Evolutionary conservation across 2,797 vertebrate species (phyloP).

Genomic region (Harpagifer antarcticus): DNA sequence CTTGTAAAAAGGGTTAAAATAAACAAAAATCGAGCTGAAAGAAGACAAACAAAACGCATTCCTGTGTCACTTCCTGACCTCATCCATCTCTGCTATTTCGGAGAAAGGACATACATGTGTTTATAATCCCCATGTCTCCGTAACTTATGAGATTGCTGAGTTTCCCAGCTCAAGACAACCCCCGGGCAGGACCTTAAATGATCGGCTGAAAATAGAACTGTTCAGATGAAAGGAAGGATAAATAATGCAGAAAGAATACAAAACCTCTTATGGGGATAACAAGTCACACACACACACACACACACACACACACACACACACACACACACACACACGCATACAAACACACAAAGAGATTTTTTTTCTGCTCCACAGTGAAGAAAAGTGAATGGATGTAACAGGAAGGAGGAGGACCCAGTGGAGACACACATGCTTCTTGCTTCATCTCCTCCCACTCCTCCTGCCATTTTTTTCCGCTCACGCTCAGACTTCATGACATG

Average conservation of each 20-base stretch:
- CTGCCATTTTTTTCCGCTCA: constrained; percentile 67
- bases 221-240: constrained; percentile 77
- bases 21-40: constrained; percentile 24
- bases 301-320: constrained; percentile 45
- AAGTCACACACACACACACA: constrained; percentile 57
- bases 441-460: constrained; percentile 79
- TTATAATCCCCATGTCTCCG: constrained; percentile 51
- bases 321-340: constrained; percentile 49
- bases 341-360: constrained; percentile 30
- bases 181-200: constrained; percentile 68
- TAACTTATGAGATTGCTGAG: constrained; percentile 59
- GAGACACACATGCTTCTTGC: constrained; percentile 77
- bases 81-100: constrained; percentile 37
- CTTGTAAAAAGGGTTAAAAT: constrained; percentile 21
- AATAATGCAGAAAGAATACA: constrained; percentile 81
- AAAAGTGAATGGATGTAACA: constrained; percentile 82
- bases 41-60: constrained; percentile 37
- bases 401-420: constrained; percentile 80
- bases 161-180: constrained; percentile 61
- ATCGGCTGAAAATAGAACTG: constrained; percentile 78
- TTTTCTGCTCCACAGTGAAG: constrained; percentile 58
- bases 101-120: constrained; percentile 46
- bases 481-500: constrained; percentile 78
- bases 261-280: constrained; percentile 78
- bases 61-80: constrained; percentile 46